Conservation (phyloP, 2,797 vertebrate genomes). For the Oceanodroma leucorhoa region DNA sequence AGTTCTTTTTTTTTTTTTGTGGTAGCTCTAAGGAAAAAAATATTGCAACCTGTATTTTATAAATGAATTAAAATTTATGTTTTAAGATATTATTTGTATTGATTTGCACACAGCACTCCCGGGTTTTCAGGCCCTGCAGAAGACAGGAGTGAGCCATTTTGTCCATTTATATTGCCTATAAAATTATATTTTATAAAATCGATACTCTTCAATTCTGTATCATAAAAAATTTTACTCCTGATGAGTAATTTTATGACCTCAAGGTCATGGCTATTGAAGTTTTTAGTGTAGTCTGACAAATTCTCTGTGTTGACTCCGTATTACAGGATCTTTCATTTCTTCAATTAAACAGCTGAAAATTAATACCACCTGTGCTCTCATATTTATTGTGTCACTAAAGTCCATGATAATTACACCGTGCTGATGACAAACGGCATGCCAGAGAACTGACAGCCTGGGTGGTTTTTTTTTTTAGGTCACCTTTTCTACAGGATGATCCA, state of each 20-base stretch:
- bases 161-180: background rate
- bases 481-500: background rate
- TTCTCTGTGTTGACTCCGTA: slow-evolving; percentile 35
- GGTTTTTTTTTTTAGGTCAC: background rate
- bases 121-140: background rate
- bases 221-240: slow-evolving; percentile 38
- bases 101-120: background rate
- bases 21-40: background rate
- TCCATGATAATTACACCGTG: slow-evolving; percentile 38
- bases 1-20: background rate
- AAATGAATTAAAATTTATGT: background rate
- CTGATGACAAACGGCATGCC: slow-evolving; percentile 61
- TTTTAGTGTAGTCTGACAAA: slow-evolving; percentile 45
- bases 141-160: background rate
- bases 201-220: slow-evolving; percentile 20
- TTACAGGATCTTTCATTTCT: slow-evolving; percentile 69
- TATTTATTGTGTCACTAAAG: slow-evolving; percentile 67
- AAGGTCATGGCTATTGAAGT: slow-evolving; percentile 44
- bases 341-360: slow-evolving; percentile 69
- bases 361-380: slow-evolving; percentile 58
- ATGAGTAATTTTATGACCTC: slow-evolving; percentile 58
- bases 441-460: background rate
- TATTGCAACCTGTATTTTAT: background rate
- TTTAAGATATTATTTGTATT: background rate
- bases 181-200: slow-evolving; percentile 52